A percentile compares a stretch with the other conserved stretches of the same genome.
Evolutionary conservation across 2,113 vertebrate genomes (phyloP).

Genomic region (Plecturocebus donacophilus): DNA sequence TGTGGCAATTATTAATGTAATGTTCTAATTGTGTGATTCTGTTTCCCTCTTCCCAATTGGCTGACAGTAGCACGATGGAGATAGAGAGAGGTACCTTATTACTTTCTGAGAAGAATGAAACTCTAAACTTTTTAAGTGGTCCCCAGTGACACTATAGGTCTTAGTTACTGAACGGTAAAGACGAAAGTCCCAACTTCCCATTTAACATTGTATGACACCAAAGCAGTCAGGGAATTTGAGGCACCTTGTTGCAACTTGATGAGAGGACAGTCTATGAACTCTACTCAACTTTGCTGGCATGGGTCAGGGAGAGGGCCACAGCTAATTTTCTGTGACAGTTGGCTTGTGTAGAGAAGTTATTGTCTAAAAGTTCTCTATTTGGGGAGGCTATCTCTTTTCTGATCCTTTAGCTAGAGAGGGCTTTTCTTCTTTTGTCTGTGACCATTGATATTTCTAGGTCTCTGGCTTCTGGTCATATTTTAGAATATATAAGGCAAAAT

Average conservation of each 20-base stretch:
- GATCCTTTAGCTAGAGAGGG: neutral
- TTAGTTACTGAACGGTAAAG: neutral
- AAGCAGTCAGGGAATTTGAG: neutral
- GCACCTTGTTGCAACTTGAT: neutral
- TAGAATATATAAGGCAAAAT: neutral
- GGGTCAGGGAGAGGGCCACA: neutral
- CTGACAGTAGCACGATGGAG: neutral
- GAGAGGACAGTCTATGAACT: neutral
- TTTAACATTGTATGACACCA: neutral
- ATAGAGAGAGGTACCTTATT: neutral
- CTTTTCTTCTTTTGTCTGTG: neutral
- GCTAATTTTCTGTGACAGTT: neutral
- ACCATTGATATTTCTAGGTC: neutral
- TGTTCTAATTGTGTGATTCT: neutral
- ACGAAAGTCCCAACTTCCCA: neutral
- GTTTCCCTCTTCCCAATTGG: neutral
- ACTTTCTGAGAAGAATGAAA: neutral
- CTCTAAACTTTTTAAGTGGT: neutral
- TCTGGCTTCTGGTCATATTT: neutral
- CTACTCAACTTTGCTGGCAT: neutral
- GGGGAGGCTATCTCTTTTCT: neutral
- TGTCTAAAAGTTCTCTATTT: neutral
- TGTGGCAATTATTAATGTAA: neutral
- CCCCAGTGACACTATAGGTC: neutral
- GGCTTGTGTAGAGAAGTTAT: neutral